phyloP scores from a whole-genome alignment of 2,113 vertebrate genomes.

The Dromaius novaehollandiae region DNA sequence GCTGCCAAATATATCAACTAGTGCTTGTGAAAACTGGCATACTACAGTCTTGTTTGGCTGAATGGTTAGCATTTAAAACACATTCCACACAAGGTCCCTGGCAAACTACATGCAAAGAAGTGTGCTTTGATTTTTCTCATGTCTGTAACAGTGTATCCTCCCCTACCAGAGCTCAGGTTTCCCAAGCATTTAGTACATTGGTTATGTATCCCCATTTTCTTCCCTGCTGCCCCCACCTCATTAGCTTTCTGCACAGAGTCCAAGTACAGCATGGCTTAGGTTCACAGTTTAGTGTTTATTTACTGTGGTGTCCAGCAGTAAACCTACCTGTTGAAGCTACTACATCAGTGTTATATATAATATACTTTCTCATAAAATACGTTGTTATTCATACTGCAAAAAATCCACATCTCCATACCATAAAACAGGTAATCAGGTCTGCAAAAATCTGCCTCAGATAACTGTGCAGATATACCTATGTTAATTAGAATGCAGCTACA shows the following conservation, averaged over 20 bases:
- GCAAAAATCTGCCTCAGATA: background rate
- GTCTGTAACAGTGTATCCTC: background rate
- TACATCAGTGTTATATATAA: background rate
- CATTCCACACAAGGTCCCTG: background rate
- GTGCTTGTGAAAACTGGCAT: background rate
- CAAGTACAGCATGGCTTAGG: background rate
- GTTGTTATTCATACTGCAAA: background rate
- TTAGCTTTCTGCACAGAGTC: background rate
- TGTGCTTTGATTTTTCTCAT: background rate
- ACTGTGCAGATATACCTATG: background rate
- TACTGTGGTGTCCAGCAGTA: background rate
- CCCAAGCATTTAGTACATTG: background rate
- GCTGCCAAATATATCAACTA: background rate
- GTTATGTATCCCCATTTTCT: background rate
- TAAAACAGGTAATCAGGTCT: background rate
- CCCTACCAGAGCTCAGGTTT: background rate
- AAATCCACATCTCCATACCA: background rate
- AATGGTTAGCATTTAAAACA: background rate
- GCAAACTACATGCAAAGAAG: background rate
- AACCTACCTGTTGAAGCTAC: background rate
- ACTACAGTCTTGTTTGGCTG: background rate
- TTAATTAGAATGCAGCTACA: background rate
- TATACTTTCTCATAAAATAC: background rate
- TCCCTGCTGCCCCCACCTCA: background rate
- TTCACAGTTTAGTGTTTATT: background rate